Percentiles rank a stretch among this genome's conserved stretches.
These are phyloP conservation scores for Drosophila macrospina DNA, from an alignment of 2,888 invertebrate species.

Conservation along the genomic window DNA sequence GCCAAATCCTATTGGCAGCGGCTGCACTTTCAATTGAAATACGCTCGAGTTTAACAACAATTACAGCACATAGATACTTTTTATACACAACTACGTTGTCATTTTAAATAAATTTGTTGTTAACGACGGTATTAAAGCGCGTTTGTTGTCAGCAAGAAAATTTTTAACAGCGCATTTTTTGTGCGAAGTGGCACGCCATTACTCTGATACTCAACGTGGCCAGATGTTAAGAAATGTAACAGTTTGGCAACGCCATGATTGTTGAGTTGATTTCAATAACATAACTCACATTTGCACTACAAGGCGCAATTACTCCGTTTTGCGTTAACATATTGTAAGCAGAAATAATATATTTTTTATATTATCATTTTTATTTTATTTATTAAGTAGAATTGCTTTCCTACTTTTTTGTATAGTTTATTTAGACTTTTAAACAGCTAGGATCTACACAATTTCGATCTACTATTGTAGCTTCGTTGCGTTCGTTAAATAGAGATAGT, in stretches of 20 bases:
- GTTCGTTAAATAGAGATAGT: too few relatives aligned
- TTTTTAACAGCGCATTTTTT: conserved; percentile 62
- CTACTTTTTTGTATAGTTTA: too few relatives aligned
- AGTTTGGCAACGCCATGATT: conserved; percentile 15
- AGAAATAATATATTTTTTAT: neutral
- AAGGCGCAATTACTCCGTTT: neutral
- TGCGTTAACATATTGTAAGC: neutral
- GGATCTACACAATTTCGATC: too few relatives aligned
- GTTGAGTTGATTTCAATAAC: conserved; percentile 10
- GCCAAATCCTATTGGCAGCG: conserved; percentile 42
- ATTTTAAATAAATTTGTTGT: conserved; percentile 44
- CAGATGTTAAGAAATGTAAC: conserved; percentile 22
- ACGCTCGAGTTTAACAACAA: conserved; percentile 8
- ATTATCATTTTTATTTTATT: neutral
- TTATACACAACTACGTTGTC: conserved; percentile 37
- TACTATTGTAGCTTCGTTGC: too few relatives aligned
- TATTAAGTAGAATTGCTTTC: neutral
- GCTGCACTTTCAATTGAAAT: conserved; percentile 18
- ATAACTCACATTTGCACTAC: conserved; percentile 2
- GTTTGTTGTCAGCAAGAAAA: conserved; percentile 62
- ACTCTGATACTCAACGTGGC: conserved; percentile 47
- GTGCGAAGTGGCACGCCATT: conserved; percentile 77
- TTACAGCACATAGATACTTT: conserved; percentile 23
- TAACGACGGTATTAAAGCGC: conserved; percentile 30
- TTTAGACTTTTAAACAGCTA: too few relatives aligned